phyloP scores from a whole-genome alignment of 1,140 invertebrate species.

The Palaemon carinicauda region DNA sequence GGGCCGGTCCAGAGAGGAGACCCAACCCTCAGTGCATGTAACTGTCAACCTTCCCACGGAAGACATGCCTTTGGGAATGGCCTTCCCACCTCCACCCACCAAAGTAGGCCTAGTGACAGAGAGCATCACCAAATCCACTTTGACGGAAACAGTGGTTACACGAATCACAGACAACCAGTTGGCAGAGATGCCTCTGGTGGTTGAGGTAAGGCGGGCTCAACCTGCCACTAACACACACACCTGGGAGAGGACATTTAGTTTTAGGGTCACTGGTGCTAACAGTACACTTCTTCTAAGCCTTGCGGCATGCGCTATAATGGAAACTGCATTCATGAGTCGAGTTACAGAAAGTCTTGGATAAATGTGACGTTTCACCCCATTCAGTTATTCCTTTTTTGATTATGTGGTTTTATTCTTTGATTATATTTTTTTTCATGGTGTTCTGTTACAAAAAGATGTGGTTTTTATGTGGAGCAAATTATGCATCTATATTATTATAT shows the following conservation, averaged over 20 bases:
- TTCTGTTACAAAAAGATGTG: too few relatives aligned
- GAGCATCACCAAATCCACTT: slow-evolving; percentile 91
- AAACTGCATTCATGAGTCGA: too few relatives aligned
- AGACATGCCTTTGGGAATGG: slow-evolving; percentile 66
- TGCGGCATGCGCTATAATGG: too few relatives aligned
- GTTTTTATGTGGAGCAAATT: too few relatives aligned
- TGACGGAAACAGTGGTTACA: slow-evolving; percentile 92
- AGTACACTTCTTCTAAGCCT: too few relatives aligned
- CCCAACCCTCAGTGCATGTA: slow-evolving; percentile 68
- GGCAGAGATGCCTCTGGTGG: slow-evolving; percentile 77
- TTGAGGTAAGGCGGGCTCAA: slow-evolving; percentile 77
- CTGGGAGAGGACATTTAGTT: slow-evolving; percentile 34
- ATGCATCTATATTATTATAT: too few relatives aligned
- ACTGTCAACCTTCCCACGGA: slow-evolving; percentile 75
- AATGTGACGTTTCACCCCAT: too few relatives aligned
- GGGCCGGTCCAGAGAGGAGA: slow-evolving; percentile 61
- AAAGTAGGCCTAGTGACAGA: slow-evolving; percentile 81
- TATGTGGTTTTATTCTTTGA: too few relatives aligned
- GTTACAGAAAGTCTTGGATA: too few relatives aligned
- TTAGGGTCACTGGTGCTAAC: slow-evolving; percentile 12
- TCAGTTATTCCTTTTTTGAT: too few relatives aligned
- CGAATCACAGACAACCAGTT: slow-evolving; percentile 90
- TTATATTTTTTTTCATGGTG: too few relatives aligned
- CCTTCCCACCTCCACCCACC: slow-evolving; percentile 82
- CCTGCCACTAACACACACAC: slow-evolving; percentile 26